Evolutionary conservation across 2,888 invertebrate genomes (phyloP).

Genomic region (Aromia moschata): DNA sequence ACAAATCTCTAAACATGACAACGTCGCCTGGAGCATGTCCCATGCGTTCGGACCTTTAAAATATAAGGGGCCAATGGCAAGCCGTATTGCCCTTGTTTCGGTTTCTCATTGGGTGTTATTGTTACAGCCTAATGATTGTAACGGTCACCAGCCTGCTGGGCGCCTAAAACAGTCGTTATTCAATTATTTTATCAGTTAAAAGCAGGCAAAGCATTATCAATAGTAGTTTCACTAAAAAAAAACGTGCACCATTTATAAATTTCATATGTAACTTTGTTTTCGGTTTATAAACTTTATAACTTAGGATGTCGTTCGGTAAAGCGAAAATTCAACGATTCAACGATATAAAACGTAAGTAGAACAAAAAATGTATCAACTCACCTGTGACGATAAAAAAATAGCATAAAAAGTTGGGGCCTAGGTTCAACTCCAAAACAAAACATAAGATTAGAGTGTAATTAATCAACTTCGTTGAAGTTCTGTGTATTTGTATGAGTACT

Average conservation of each 20-base stretch:
- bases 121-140: conserved; percentile 11
- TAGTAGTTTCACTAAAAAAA: background rate
- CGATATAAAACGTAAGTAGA: conserved; percentile 65
- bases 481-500: no score
- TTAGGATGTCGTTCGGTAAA: conserved; percentile 68
- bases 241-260: conserved; percentile 13
- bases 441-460: no score
- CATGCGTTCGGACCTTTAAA: background rate
- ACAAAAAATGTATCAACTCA: conserved; percentile 19
- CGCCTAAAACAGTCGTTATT: conserved; percentile 32
- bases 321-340: conserved; percentile 68
- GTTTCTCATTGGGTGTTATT: conserved; percentile 5
- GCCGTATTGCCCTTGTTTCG: background rate
- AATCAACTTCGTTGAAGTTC: no score
- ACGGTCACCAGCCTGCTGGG: conserved; percentile 39
- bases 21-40: background rate
- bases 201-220: background rate
- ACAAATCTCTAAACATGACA: background rate
- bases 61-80: conserved; percentile 2
- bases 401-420: conserved; percentile 10
- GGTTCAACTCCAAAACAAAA: background rate
- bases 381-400: conserved; percentile 22
- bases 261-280: background rate
- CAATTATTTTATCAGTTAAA: conserved; percentile 1
- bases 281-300: no score